These are phyloP conservation scores for Therioaphis trifolii DNA, from an alignment of 2,888 invertebrate genomes.

Conservation along the genomic window DNA sequence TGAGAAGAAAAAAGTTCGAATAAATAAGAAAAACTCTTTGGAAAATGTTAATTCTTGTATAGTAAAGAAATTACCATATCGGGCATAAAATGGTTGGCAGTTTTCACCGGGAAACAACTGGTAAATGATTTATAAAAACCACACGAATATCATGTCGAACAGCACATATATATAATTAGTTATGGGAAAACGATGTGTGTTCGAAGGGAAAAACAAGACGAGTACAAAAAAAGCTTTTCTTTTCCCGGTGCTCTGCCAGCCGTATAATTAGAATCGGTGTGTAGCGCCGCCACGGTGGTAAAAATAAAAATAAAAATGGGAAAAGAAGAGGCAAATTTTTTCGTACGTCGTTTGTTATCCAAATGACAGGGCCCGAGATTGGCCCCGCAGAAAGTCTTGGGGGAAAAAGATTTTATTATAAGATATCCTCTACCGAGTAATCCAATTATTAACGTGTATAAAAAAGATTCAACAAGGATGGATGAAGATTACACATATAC, in stretches of 20 bases:
- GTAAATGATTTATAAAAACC: conserved; percentile 17
- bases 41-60: too few relatives aligned
- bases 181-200: conserved; percentile 58
- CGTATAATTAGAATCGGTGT: conserved; percentile 61
- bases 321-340: conserved; percentile 58
- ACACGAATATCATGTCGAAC: conserved; percentile 33
- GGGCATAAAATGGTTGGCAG: not conserved
- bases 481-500: conserved; percentile 45
- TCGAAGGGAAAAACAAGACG: conserved; percentile 53
- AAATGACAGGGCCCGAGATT: conserved; percentile 63
- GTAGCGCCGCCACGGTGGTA: conserved; percentile 44
- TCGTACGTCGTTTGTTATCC: conserved; percentile 62
- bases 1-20: too few relatives aligned
- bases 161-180: conserved; percentile 44
- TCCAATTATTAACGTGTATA: conserved; percentile 62
- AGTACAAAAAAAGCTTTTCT: conserved; percentile 53
- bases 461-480: conserved; percentile 35
- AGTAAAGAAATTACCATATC: not conserved
- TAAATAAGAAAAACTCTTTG: too few relatives aligned
- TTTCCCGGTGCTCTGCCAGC: conserved; percentile 60
- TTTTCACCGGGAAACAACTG: conserved; percentile 14
- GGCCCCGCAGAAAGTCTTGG: conserved; percentile 57
- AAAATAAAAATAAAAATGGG: conserved; percentile 45
- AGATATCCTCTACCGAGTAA: conserved; percentile 55
- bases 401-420: conserved; percentile 63